These are phyloP conservation scores for Dicaeum eximium DNA, from an alignment of 2,113 vertebrate species.

Conservation along the genomic window DNA sequence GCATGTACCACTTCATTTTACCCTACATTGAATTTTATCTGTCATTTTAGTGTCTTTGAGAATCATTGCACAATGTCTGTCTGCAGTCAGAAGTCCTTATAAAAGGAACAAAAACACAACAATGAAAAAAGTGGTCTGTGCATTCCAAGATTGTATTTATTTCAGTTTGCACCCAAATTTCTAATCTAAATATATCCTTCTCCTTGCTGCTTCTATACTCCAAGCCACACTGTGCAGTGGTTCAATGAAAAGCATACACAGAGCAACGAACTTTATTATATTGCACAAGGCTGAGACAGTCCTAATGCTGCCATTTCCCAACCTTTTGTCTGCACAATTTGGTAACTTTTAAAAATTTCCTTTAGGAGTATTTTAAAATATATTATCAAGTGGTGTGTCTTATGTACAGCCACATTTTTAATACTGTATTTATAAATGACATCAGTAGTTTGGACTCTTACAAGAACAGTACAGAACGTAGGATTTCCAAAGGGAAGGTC, in stretches of 20 bases:
- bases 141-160: neutral
- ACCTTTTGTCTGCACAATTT: neutral
- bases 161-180: neutral
- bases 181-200: neutral
- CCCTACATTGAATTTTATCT: neutral
- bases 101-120: neutral
- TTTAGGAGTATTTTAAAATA: neutral
- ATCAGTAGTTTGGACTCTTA: neutral
- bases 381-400: neutral
- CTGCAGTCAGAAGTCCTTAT: neutral
- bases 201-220: neutral
- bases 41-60: neutral
- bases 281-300: neutral
- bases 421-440: neutral
- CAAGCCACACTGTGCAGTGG: neutral
- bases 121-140: accelerated
- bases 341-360: neutral
- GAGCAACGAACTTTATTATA: neutral
- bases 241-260: neutral
- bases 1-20: neutral
- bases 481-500: neutral
- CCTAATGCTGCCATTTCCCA: neutral
- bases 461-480: neutral
- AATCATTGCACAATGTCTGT: neutral
- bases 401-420: neutral